Base-by-base conservation (phyloP, 2,797 vertebrate genomes). In the Pagetopsis macropterus region DNA sequence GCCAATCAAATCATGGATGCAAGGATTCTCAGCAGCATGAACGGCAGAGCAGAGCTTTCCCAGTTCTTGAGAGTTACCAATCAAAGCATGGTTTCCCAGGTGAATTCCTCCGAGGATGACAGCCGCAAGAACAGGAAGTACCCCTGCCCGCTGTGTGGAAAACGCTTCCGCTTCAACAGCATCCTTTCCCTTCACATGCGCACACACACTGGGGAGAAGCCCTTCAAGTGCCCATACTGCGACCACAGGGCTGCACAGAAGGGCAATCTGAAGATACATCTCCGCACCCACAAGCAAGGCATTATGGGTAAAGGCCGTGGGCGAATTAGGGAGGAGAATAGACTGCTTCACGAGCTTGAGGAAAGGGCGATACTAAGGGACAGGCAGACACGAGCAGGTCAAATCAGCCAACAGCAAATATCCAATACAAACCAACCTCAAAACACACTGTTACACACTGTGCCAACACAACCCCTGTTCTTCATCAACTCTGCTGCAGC, bases 141-240 rank as follows among this genome's bases (percentile, higher is more conserved):
- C 81, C 98, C 98, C 0, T 99, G 98, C 75, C 98, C 97, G 0
- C 90, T 99, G 31, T 99, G 98, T 13, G 98, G 98, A 45, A 99
- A 99, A 75, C 97, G 98, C 13, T 99, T 99, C 81, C 97, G 98
- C 46, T 99, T 99, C 80, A 99, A 99, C 93, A 99, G 98, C 93
- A 99, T 99, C 82, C 95, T 99, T 1, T 99, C 98, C 0, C 95
- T 99, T n/a, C 98, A 99, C 89, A 99, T 99, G 98, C 95, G 98
- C 76, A 99, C 98, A 17, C 98, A 99, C 91, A 99, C 98, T 0
- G 98, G 98, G 3, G 98, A 99, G 94, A 99, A 99, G 91, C 98
- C 98, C 0, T 99, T 99, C 88, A 99, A 99, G 90, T 99, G 98
- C 74, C 98, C 98, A 0, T 99, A 99, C 89, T 99, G 98, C 2